Evolutionary conservation across 2,113 vertebrate species (phyloP).

Genomic region (Stictonetta naevosa): DNA sequence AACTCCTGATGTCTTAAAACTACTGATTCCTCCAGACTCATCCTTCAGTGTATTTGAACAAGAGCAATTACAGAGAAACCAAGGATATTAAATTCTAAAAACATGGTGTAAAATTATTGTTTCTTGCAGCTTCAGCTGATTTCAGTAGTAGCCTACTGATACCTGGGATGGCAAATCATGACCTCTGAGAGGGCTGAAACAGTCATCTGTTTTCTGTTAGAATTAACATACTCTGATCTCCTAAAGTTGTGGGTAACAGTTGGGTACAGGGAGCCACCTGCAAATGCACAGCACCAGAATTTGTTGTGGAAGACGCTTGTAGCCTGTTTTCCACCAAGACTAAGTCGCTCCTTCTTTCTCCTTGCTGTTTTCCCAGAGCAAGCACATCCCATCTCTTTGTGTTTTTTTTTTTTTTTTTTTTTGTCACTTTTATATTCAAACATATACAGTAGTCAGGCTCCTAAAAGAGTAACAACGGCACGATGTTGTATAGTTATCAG

Average conservation of each 20-base stretch:
- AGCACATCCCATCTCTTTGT: background rate
- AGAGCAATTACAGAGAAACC: background rate
- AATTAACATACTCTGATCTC: background rate
- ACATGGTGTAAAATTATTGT: background rate
- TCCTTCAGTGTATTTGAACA: background rate
- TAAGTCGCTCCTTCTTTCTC: background rate
- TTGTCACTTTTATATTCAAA: background rate
- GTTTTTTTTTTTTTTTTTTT: background rate
- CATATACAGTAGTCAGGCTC: background rate
- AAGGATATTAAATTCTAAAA: background rate
- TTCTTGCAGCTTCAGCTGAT: background rate
- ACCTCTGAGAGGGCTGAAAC: background rate
- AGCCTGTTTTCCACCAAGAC: background rate
- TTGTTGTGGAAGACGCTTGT: background rate
- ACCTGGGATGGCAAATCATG: background rate
- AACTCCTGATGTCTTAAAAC: background rate
- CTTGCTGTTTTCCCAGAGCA: background rate
- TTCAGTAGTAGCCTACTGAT: background rate
- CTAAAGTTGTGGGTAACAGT: background rate
- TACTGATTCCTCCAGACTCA: background rate
- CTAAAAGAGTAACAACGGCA: background rate
- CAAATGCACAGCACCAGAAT: background rate
- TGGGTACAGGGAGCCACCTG: background rate
- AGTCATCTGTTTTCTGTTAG: too few relatives aligned
- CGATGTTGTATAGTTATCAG: background rate